Base-by-base conservation (phyloP, 2,888 invertebrate species). In the Synanthedon myopaeformis region DNA sequence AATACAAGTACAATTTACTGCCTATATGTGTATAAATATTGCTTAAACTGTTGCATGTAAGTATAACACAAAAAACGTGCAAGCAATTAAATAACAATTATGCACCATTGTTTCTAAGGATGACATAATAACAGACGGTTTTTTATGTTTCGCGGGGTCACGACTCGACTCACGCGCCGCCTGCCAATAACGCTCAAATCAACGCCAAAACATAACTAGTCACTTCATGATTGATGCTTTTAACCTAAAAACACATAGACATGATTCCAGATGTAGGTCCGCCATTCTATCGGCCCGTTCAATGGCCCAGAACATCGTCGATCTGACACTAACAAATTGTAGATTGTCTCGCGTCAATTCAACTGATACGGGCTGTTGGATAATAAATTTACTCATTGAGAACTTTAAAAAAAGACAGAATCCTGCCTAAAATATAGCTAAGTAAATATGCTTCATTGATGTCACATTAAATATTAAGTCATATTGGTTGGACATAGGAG, bases 271-370 rank as follows among this genome's bases (percentile, higher is more conserved):
- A 60, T 54, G 59, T 61, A 55, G 60, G 56, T 58, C 57, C 56
- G 59, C 60, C 57, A 59, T 60, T 62, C 58, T 56, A 60, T 59
- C 61, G 59, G 58, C 54, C 55, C 54, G 56, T 54, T 56, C 55
- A 54, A 50, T 57, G 62, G 65, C 65, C 63, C 63, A 64, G 66
- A 70, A 66, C 65, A 54, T 51, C 51, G 57, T 54, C 57, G 49
- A 50, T 57, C 56, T 66, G 69, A 69, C 68, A 64, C 62, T 63
- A 66, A 74, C 64, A 69, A 70, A 74, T 74, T 64, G 62, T 65
- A 61, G 59, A 65, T 64, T 65, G 63, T 63, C 60, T 62, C 57
- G 48, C 55, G 53, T 54, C 62, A 59, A 56, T 53, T 53, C 51
- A 49, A 54, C 19, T 51, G 53, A 19, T 41, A 52, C 52, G 51